Base-by-base conservation (phyloP, 2,113 vertebrate species). In the Hemiprocne comata region DNA sequence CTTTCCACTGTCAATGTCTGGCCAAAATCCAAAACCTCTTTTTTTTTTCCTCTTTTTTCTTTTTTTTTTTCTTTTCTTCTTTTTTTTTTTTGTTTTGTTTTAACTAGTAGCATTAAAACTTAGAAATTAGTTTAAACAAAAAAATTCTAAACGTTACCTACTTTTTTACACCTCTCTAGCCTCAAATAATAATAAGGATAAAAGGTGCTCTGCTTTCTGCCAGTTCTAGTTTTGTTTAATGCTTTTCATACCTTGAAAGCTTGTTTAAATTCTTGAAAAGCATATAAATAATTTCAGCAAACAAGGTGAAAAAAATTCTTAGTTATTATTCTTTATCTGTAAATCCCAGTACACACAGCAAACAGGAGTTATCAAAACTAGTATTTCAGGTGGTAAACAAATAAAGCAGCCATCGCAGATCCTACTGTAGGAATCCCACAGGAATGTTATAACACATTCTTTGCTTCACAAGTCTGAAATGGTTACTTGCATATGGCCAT, bases 31-130 rank as follows among this genome's bases (percentile, higher is more conserved):
- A 38, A 77, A 89, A 62, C 8, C 5, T 11, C 57, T 3, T 29
- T 0, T n/a, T 46, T 2, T 13, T 10, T 2, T 9, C 8, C 5
- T 11, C 57, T 3, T 29, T 0, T n/a, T 46, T 2, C 13, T 10
- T 2, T 9, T 2, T 13, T 10, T 2, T 9, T 16, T 53, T 7
- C 16, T 18, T 50, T 34, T 19, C 40, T 4, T 38, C 23, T 33
- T 13, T 5, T 16, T 69, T 67, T 25, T 65, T 3, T 46, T 4
- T 34, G 23, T 36, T 13, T 5, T 16, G 60, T 67, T 31, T 70
- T 3, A 24, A 34, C 9, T 40, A 34, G n/a, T 29, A 57, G 15
- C 5, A 9, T 10, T 5, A 8, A 17, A 85, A 75, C 38, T 54
- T 70, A 44, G 23, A 48, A 81, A 38, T 7, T 15, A 9, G 14